Conservation (phyloP, 2,888 invertebrate species). For the Willowsia nigromaculata region DNA sequence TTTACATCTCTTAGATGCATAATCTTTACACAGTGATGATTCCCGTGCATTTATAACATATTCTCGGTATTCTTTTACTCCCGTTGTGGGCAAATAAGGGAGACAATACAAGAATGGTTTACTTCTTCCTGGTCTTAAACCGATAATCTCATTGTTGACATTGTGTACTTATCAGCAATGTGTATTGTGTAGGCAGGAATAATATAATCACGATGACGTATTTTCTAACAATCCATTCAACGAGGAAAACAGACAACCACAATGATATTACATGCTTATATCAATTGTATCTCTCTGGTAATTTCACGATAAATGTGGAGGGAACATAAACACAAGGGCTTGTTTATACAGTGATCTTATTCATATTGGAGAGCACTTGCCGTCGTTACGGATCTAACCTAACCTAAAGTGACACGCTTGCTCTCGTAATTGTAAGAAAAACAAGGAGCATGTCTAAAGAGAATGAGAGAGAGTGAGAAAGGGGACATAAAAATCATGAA, state of each 20-base stretch:
- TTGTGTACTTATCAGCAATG: not conserved
- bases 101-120: conserved; percentile 3
- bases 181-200: not conserved
- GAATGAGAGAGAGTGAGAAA: not conserved
- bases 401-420: not conserved
- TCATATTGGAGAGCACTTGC: conserved; percentile 2
- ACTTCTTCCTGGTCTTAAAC: conserved; percentile 24
- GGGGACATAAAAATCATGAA: not conserved
- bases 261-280: not conserved
- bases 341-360: not conserved
- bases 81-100: not conserved
- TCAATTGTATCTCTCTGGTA: not conserved
- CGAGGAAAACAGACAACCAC: not conserved
- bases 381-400: not conserved
- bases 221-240: not conserved
- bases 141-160: conserved; percentile 40
- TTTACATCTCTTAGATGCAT: too few species aligned
- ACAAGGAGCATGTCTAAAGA: not conserved
- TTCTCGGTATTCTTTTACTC: not conserved
- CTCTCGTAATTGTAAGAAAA: not conserved
- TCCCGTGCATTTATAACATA: too few species aligned
- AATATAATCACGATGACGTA: not conserved
- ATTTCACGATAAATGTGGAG: not conserved
- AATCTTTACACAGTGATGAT: too few species aligned
- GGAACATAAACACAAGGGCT: not conserved